Evolutionary conservation across 2,797 vertebrate species (phyloP), one percentile per base, ranked within the genome.

Genomic region (Cossypha caffra): DNA sequence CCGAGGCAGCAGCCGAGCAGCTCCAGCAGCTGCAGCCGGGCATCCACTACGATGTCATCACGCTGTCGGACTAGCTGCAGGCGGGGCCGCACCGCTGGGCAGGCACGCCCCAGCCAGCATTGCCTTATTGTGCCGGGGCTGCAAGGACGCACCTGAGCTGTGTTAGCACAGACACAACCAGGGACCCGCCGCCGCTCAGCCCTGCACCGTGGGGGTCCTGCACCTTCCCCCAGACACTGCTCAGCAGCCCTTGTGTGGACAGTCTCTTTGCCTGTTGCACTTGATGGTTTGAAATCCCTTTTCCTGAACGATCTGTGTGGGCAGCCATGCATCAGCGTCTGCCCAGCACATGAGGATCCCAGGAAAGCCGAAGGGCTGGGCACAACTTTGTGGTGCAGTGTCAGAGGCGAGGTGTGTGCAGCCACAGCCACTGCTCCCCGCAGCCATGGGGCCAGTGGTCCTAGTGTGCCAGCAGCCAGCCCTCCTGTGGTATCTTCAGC

Each of bases 41-140:
- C 78, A 98, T 99, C 97, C 99, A 99, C 80, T 99, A 99, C 12
- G 99, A 99, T 3, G 99, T 99, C 97, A 99, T 99, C 90, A 98
- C 99, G 8, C 98, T 99, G 96, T 97, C 98, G 0, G 99, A 99
- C 16, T 98, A 95, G 92, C 67, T 16, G 5, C 3, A 1, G 38
- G 35, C 52, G 0, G 55, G 64, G 38, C 75, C 17, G 7, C 42
- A 24, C 55, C 1, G 4, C 63, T 3, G 43, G 61, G 61, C 83
- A 7, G 40, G 33, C 26, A 1, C 31, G 3, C 54, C 77, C 68
- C 74, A 68, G 72, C 71, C 95, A 95, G 95, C 94, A 76, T 91
- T 89, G 96, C 96, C 96, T 96, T 95, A 96, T 16, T 28, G 77
- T 51, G 62, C 57, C 3, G 1, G 73, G 78, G 89, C 85, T 50